Conservation (phyloP, 1,140 invertebrate species). For the Lasioglossum baleicum region DNA sequence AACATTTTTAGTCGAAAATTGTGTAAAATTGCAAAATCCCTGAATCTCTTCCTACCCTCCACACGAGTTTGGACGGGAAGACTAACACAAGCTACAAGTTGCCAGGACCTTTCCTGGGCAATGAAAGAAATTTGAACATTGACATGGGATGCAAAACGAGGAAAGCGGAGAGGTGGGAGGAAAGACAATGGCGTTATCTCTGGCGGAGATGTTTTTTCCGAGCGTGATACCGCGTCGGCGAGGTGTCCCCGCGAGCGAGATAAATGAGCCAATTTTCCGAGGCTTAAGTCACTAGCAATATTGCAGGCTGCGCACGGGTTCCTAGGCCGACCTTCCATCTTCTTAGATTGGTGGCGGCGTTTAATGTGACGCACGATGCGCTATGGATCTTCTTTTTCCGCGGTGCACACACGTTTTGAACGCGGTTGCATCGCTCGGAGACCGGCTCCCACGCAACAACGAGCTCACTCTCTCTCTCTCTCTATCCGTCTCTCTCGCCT, state of each 20-base stretch:
- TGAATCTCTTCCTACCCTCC: too few relatives aligned
- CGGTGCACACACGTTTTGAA: conserved; percentile 4
- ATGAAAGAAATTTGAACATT: too few relatives aligned
- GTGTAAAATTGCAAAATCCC: too few relatives aligned
- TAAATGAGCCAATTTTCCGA: conserved; percentile 75
- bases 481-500: too few relatives aligned
- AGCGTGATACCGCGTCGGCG: conserved; percentile 47
- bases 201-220: conserved; percentile 47
- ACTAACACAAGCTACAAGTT: too few relatives aligned
- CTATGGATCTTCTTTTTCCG: conserved; percentile 28
- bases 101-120: too few relatives aligned
- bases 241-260: conserved; percentile 63
- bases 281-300: conserved; percentile 74
- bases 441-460: not conserved
- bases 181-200: not conserved
- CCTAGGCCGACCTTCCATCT: conserved; percentile 20
- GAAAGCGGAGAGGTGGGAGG: not conserved
- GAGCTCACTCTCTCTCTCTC: not conserved
- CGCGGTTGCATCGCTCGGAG: not conserved
- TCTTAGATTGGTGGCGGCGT: conserved; percentile 37
- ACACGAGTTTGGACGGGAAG: too few relatives aligned
- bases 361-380: conserved; percentile 29
- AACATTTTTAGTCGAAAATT: too few relatives aligned
- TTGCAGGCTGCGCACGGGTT: conserved; percentile 47
- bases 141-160: not conserved